Conservation (phyloP, 1,140 invertebrate species). For the Radopholus similis region DNA sequence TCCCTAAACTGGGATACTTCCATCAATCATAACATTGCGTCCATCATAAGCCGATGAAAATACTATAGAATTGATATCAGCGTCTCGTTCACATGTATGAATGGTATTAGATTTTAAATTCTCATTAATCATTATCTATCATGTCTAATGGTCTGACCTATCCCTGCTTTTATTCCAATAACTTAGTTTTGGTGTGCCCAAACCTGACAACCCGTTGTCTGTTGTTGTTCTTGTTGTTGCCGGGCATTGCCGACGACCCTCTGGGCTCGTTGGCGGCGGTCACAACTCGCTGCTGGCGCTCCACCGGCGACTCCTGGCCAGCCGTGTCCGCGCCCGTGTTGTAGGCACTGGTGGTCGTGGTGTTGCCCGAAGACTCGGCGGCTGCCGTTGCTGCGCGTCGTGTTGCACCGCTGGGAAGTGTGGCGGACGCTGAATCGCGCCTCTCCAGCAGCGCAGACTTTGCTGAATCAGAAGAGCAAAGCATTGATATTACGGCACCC, state of each 20-base stretch:
- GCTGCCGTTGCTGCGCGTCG: not conserved
- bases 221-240: not conserved
- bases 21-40: too few species aligned
- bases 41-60: too few species aligned
- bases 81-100: too few species aligned
- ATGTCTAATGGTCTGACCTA: too few species aligned
- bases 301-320: conserved; percentile 1
- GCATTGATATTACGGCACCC: too few species aligned
- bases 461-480: too few species aligned
- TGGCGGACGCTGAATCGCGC: not conserved
- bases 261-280: not conserved
- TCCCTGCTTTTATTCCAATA: too few species aligned
- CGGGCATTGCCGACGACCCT: not conserved
- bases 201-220: not conserved
- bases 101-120: too few species aligned
- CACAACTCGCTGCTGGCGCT: not conserved
- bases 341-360: conserved; percentile 4
- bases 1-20: too few species aligned
- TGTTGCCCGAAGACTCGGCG: not conserved
- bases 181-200: not conserved
- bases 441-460: too few species aligned
- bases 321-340: not conserved
- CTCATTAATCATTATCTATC: too few species aligned
- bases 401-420: not conserved
- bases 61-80: too few species aligned